Evolutionary conservation across 2,888 invertebrate genomes (phyloP), one percentile per base, ranked within the genome.

Genomic region (Macrosiphum euphorbiae): DNA sequence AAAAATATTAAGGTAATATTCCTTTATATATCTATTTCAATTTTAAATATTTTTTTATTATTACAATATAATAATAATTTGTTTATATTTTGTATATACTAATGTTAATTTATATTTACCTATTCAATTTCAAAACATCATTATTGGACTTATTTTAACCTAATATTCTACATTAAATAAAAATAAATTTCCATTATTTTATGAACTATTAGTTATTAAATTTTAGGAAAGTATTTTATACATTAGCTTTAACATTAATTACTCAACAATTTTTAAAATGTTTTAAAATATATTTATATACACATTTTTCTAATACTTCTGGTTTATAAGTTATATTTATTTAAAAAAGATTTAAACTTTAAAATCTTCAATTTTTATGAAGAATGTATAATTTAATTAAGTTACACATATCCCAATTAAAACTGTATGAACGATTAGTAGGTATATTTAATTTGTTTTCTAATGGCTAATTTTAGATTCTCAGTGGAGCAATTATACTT

Each of bases 111-210:
- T 87, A 87, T 87, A 87, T 87, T 47, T 87, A 50, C n/a, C n/a
- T 87, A 87, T 87, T 87, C 13, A 87, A 87, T 87, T 87, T 87
- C 87, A 87, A 87, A 87, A 87, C 26, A 87, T 87, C 87, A 87
- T 87, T 87, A 87, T 87, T 87, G 50, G 50, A 87, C 87, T 87
- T 87, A 87, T 86, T 87, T 87, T 87, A 87, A 87, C 87, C 44
- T 47, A 86, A 86, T 86, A 86, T 86, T 50, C 11, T 86, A 86
- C 47, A 86, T 16, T 86, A 47, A 47, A 28, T 86, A 86, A 61
- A 61, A 61, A 61, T 61, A 61, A 61, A 10, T 61, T 26, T 61
- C 58, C 28, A 61, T 44, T 85, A 85, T 85, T 85, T 85, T 85
- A 85, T 85, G 85, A 85, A 85, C 85, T 85, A 47, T 44, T 61